Evolutionary conservation across 2,797 vertebrate species (phyloP).

Genomic region (Tamandua tetradactyla): DNA sequence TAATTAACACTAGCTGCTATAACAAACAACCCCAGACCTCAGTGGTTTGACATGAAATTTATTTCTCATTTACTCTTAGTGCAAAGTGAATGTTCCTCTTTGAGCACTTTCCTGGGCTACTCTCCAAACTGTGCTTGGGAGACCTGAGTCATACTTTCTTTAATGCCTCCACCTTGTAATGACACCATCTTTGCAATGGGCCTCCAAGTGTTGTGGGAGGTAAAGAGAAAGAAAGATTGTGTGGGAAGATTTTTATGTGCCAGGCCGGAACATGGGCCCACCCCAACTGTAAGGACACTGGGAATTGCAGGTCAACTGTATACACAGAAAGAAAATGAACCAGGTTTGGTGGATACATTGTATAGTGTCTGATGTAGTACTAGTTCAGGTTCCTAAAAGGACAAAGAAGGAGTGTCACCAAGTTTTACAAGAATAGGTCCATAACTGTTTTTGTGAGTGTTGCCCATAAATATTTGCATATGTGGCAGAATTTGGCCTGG

Average conservation of each 20-base stretch:
- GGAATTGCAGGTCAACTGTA: background rate
- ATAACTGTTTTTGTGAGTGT: background rate
- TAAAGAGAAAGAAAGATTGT: constrained; percentile 1
- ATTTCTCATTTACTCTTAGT: background rate
- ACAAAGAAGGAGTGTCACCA: background rate
- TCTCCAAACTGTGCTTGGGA: background rate
- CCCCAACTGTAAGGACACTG: background rate
- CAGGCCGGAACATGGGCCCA: background rate
- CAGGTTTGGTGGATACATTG: background rate
- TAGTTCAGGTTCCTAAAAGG: background rate
- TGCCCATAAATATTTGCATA: background rate
- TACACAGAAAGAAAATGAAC: background rate
- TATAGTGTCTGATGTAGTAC: background rate
- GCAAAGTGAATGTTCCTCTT: background rate
- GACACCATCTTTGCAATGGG: background rate
- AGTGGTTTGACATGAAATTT: background rate
- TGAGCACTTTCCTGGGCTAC: background rate
- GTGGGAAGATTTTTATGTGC: background rate
- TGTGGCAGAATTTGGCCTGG: background rate
- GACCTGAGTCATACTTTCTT: background rate
- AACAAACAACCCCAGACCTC: background rate
- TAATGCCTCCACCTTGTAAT: background rate
- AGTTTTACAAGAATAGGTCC: background rate
- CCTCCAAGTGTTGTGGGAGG: background rate
- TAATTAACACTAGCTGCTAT: background rate